These are phyloP conservation scores for Geotrupes spiniger DNA, from an alignment of 2,888 invertebrate genomes.

Conservation along the genomic window DNA sequence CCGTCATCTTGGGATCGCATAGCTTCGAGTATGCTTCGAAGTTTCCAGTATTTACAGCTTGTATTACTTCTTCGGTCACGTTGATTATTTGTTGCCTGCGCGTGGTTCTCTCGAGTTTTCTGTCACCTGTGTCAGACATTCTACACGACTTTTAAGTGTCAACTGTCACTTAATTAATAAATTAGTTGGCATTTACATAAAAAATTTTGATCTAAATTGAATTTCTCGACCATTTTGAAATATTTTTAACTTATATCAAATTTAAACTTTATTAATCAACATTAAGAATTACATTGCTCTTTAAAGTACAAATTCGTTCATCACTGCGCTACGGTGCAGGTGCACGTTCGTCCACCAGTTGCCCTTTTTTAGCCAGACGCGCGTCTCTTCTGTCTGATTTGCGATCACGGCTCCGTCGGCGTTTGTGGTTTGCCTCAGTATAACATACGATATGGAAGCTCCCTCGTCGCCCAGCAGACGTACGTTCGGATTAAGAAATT, in stretches of 20 bases:
- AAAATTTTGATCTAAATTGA: too few relatives aligned
- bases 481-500: slow-evolving; percentile 13
- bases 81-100: slow-evolving; percentile 4
- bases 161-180: too few relatives aligned
- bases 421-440: slow-evolving; percentile 10
- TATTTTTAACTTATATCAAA: too few relatives aligned
- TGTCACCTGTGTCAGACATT: too few relatives aligned
- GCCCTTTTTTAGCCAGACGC: slow-evolving; percentile 16
- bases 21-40: slow-evolving; percentile 15
- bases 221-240: too few relatives aligned
- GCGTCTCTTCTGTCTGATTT: slow-evolving; percentile 13
- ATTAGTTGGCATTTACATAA: too few relatives aligned
- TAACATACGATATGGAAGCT: slow-evolving; percentile 12
- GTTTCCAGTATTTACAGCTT: slow-evolving; percentile 12
- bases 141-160: too few relatives aligned
- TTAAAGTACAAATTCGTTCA: too few relatives aligned
- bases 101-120: too few relatives aligned
- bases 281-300: too few relatives aligned
- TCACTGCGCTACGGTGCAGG: slow-evolving; percentile 3
- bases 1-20: slow-evolving; percentile 14
- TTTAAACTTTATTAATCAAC: too few relatives aligned
- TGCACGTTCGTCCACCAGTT: slow-evolving; percentile 18
- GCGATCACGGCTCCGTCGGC: slow-evolving; percentile 9
- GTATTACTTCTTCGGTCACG: slow-evolving; percentile 14
- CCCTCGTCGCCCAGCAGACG: slow-evolving; percentile 12